phyloP scores from a whole-genome alignment of 1,140 invertebrate species.

The Triops cancriformis region DNA sequence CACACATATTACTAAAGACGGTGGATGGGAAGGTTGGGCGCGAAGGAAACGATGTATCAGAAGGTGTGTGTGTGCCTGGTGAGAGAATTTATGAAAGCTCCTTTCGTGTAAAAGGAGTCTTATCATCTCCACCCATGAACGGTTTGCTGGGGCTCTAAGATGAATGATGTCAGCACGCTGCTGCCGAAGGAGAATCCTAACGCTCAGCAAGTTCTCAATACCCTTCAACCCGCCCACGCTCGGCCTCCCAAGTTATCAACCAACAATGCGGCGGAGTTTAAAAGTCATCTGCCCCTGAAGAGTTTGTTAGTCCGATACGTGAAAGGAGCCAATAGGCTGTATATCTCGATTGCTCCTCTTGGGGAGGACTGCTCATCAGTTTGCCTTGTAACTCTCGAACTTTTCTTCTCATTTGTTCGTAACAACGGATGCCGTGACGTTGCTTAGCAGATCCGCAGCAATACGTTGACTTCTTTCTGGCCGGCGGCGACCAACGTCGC shows the following conservation, averaged over 20 bases:
- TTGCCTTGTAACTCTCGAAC: too few relatives aligned
- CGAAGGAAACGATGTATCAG: background rate
- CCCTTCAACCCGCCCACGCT: background rate
- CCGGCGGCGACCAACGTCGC: too few relatives aligned
- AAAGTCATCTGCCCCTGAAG: too few relatives aligned
- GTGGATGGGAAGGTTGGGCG: background rate
- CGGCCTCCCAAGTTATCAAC: too few relatives aligned
- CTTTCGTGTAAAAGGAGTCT: constrained; percentile 2
- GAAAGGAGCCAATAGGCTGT: too few relatives aligned
- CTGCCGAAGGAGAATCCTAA: background rate
- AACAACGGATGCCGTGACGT: background rate
- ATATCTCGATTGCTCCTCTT: too few relatives aligned
- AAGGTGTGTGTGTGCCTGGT: background rate
- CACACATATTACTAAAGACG: background rate
- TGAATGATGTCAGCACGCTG: background rate
- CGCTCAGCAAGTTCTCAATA: background rate
- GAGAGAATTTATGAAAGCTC: background rate
- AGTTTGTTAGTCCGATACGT: too few relatives aligned
- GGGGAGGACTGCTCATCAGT: too few relatives aligned
- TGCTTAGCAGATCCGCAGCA: background rate
- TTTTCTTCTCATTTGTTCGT: too few relatives aligned
- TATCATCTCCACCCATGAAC: constrained; percentile 10
- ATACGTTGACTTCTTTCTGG: background rate
- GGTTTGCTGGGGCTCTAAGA: background rate
- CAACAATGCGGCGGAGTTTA: too few relatives aligned